phyloP scores from a whole-genome alignment of 2,113 vertebrate genomes.

The Eolophus roseicapilla region DNA sequence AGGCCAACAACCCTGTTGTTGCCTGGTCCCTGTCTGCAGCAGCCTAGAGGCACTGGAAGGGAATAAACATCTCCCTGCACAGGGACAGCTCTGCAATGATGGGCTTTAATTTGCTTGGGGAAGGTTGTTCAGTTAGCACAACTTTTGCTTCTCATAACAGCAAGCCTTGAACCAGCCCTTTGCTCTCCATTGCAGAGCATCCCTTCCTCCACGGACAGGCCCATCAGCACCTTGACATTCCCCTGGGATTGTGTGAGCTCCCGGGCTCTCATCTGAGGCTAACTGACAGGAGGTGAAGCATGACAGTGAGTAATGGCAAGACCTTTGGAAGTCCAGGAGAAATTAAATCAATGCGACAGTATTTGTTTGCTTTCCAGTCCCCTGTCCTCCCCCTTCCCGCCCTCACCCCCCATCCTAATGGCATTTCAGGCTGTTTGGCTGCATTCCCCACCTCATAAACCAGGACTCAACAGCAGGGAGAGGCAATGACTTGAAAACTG shows the following conservation, averaged over 20 bases:
- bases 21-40: background rate
- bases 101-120: background rate
- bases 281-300: background rate
- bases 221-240: background rate
- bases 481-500: background rate
- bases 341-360: background rate
- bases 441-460: slow-evolving; percentile 5
- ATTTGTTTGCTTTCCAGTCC: background rate
- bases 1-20: background rate
- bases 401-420: background rate
- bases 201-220: background rate
- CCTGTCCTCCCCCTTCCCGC: fast-evolving
- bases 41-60: background rate
- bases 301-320: background rate
- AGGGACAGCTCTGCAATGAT: background rate
- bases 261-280: background rate
- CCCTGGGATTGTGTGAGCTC: background rate
- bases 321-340: slow-evolving; percentile 28
- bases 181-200: background rate
- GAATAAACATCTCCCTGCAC: background rate
- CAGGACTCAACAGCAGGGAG: background rate
- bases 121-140: background rate
- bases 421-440: background rate
- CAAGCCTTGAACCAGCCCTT: background rate
- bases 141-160: background rate